Conservation (phyloP, 2,888 invertebrate genomes). For the Mythimna loreyi region DNA sequence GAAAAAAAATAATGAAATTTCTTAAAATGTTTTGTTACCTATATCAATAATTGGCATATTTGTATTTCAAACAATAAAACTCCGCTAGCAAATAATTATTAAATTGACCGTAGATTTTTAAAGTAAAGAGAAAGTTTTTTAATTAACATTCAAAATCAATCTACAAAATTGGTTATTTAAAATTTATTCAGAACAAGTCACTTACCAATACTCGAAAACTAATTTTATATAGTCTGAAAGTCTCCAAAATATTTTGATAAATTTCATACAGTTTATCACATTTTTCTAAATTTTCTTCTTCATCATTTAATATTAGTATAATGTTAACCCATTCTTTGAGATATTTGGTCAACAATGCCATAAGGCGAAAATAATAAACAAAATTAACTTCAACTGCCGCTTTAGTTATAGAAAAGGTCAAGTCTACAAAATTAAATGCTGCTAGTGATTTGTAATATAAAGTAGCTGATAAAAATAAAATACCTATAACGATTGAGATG, state of each 20-base stretch:
- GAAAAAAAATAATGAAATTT: not conserved
- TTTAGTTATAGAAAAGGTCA: not conserved
- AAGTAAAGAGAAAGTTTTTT: not conserved
- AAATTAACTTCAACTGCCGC: slow-evolving; percentile 8
- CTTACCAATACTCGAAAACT: slow-evolving; percentile 19
- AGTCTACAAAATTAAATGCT: not conserved
- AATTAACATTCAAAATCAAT: not conserved
- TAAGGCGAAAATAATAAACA: not conserved
- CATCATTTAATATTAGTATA: not conserved
- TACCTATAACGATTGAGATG: not conserved
- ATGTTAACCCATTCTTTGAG: slow-evolving; percentile 6
- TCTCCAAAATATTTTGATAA: slow-evolving; percentile 14
- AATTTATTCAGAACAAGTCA: not conserved
- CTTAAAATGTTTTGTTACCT: no score
- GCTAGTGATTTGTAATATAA: not conserved
- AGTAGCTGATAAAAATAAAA: not conserved
- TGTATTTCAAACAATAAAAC: not conserved
- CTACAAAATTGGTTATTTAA: not conserved
- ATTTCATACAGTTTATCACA: not conserved
- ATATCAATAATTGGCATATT: not conserved
- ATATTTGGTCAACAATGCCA: slow-evolving; percentile 4
- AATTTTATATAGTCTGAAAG: not conserved
- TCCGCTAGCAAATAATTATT: not conserved
- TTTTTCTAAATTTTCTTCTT: not conserved
- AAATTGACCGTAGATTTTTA: not conserved